Base-by-base conservation (phyloP, 2,888 invertebrate species). In the Clitarchus hookeri region DNA sequence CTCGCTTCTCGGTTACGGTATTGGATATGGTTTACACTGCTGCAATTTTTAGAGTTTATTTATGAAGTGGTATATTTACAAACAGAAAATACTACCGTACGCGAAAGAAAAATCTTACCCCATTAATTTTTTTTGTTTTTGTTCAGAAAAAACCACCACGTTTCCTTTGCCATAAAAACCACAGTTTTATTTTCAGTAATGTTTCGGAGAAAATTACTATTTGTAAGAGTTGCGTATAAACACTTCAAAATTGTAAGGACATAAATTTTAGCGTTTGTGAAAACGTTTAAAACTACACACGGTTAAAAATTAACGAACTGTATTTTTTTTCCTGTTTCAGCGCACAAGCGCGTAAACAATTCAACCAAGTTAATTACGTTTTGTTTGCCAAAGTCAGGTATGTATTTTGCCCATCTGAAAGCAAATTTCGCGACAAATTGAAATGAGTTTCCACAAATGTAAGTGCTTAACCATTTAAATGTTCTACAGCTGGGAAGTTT, bases 31-130 rank as follows among this genome's bases (percentile, higher is more conserved):
- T 65, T 65, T 65, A 65, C 65, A 65, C 65, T n/a, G 13, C 65
- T 65, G 65, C 65, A 65, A 65, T 65, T 65, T 65, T 65, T 65
- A 65, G 23, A 65, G 65, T 65, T 65, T 65, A 65, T 65, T 65
- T 65, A 65, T 65, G 65, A 65, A 65, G 65, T 65, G 65, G 65
- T 6, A 65, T 65, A 65, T 65, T 65, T 65, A 65, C 65, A 65
- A 65, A 65, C 65, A 65, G 65, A 65, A 65, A 65, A 65, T 65
- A 65, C 65, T 65, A n/a, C 65, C 65, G 8, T n/a, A 4, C 19
- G 19, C 65, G 16, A 23, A 65, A 65, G n/a, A n/a, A 65, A 65
- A 65, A 65, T 23, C n/a, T 9, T 19, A 53, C 13, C 53, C 19
- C 53, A 53, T 53, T n/a, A n/a, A 65, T 9, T 19, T 65, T 9